Evolutionary conservation across 2,113 vertebrate species (phyloP), one percentile per base, ranked within the genome.

Genomic region (Corythaixoides concolor): DNA sequence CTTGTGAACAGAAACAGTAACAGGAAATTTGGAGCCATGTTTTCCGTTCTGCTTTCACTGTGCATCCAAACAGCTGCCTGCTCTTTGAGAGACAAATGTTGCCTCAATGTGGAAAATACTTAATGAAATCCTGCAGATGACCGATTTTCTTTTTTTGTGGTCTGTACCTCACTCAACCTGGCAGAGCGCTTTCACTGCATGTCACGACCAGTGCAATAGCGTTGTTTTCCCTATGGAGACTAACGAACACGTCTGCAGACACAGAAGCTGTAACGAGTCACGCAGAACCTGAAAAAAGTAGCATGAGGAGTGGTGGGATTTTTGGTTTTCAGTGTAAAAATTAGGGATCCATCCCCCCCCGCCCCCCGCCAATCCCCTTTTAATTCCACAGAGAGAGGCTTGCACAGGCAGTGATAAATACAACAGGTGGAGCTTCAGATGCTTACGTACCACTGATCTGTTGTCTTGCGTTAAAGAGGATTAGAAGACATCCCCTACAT

Each of bases 361-460:
- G 3, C 4, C 2, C 2, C 28, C 5, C 2, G 1, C 50, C 28
- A 27, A 3, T 18, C 27, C 8, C 12, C 9, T 21, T 37, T 32
- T 18, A 37, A 24, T 63, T 5, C 7, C 33, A 3, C 8, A 2
- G 58, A 67, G 26, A 15, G 21, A 47, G 52, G 77, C 22, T 10
- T 26, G 22, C 45, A 5, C 8, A 13, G 45, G 32, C 49, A 11
- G 47, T 4, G 28, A 4, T 9, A n/a, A n/a, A 32, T 6, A 7
- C 9, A 35, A 2, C 28, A 17, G 11, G 35, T 1, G 32, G 43
- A 12, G 5, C 3, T 7, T 1, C 2, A 17, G 39, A 0, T 17
- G 23, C 6, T 5, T 3, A 0, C 0, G 20, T 1, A 28, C 3
- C 3, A 35, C 23, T 4, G 1, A 3, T 4, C 13, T 11, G 3